Conservation (phyloP, 2,113 vertebrate species). For the Blennius ocellaris region DNA sequence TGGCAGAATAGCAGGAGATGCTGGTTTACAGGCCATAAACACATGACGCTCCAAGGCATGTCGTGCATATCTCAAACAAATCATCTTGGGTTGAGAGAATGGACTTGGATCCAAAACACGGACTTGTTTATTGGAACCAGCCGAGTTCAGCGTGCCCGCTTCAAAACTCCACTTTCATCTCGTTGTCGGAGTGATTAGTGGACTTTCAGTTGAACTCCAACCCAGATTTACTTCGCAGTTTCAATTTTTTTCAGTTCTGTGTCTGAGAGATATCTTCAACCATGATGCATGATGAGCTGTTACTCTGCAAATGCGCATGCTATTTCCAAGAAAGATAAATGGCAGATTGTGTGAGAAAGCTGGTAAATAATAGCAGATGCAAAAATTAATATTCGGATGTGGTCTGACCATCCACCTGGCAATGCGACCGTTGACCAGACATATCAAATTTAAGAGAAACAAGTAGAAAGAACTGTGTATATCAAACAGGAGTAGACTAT, state of each 20-base stretch:
- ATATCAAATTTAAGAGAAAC: constrained; percentile 43
- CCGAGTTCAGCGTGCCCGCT: constrained; percentile 6
- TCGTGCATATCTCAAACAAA: constrained; percentile 45
- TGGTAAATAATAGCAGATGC: constrained; percentile 21
- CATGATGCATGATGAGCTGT: no score
- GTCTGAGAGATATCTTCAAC: no score
- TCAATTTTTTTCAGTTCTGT: constrained; percentile 1
- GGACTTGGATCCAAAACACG: constrained; percentile 9
- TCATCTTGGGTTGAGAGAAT: constrained; percentile 20
- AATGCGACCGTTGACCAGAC: constrained; percentile 53
- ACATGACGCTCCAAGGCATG: constrained; percentile 36
- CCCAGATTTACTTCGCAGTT: constrained; percentile 2
- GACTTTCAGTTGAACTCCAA: neutral
- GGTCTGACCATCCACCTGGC: constrained; percentile 25
- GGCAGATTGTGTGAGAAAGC: neutral
- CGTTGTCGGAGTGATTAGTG: constrained; percentile 23
- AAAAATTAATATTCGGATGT: constrained; percentile 7
- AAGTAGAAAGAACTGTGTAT: constrained; percentile 29
- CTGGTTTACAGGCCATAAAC: constrained; percentile 46
- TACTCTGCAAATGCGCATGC: neutral
- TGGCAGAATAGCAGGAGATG: constrained; percentile 36
- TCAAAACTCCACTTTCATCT: constrained; percentile 30
- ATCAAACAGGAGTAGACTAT: constrained; percentile 61
- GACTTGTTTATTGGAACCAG: constrained; percentile 51
- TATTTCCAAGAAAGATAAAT: neutral